Base-by-base conservation (phyloP, 2,888 invertebrate species). In the Lissonota sp. region DNA sequence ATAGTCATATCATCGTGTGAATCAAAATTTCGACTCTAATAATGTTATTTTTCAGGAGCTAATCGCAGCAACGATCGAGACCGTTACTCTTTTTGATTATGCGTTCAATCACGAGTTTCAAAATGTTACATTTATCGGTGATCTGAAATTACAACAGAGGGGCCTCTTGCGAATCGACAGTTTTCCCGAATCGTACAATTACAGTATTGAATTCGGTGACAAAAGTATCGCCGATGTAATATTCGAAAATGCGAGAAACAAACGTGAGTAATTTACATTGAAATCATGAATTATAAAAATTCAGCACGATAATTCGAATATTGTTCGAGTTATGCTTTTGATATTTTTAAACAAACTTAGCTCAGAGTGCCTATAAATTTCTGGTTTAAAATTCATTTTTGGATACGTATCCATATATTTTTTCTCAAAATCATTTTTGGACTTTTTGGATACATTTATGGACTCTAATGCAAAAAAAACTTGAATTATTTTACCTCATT, bases 71-170 rank as follows among this genome's bases (percentile, higher is more conserved):
- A 84, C 82, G 10, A 84, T 91, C 49, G 90, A 91, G 83, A 88
- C 92, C 4, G 85, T 91, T 16, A 86, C 86, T 12, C 86, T 87
- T 2, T 87, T 92, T 42, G 87, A 91, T 82, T 86, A 87, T 26
- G 77, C 80, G 7, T 80, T 91, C 16, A 82, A 84, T 40, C 83
- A 89, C 1, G 85, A 91, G 8, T 83, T 87, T 39, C 92, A 91
- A 57, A 86, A 88, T 63, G 42, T 92, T 63, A 63, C 86, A 49
- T 89, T 92, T 42, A 84, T 88, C 49, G 90, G 90, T 3, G 90
- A 92, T 79, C 85, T 92, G 40, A 87, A 84, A 62, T 78, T 92
- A 37, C 86, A 87, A 6, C 92, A 92, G 44, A 91, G 87, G 71
- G 84, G 87, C 60, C 80, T 88, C 12, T 76, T 92, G 51, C 84